Evolutionary conservation across 2,888 invertebrate genomes (phyloP).

Genomic region (Luperina nickerlii): DNA sequence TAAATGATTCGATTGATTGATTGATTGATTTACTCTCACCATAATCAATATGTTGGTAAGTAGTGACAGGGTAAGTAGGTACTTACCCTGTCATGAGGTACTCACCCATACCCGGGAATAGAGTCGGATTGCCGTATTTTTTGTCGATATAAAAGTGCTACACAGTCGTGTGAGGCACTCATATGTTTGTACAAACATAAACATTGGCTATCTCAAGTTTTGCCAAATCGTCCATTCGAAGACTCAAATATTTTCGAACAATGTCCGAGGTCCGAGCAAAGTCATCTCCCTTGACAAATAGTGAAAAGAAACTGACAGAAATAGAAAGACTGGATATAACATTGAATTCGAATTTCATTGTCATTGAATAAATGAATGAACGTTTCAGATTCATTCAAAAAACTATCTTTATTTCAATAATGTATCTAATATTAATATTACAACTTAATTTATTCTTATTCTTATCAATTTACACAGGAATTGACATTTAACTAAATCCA

Average conservation of each 20-base stretch:
- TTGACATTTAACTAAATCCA: background rate
- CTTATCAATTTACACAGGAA: background rate
- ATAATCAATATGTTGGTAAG: background rate
- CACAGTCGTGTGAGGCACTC: slow-evolving; percentile 50
- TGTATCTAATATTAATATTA: background rate
- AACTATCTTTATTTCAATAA: slow-evolving; percentile 18
- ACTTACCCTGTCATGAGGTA: background rate
- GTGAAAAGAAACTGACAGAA: slow-evolving; percentile 74
- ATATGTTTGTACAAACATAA: slow-evolving; percentile 65
- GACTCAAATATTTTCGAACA: slow-evolving; percentile 85
- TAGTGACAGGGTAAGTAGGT: too few relatives aligned
- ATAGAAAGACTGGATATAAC: slow-evolving; percentile 73
- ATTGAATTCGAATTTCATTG: slow-evolving; percentile 24
- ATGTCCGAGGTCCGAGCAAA: slow-evolving; percentile 84
- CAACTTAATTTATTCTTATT: background rate
- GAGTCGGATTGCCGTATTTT: background rate
- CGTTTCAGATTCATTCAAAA: background rate
- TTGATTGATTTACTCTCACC: too few relatives aligned
- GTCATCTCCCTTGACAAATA: slow-evolving; percentile 88
- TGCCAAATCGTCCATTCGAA: slow-evolving; percentile 73
- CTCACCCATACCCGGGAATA: background rate
- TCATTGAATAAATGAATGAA: slow-evolving; percentile 17
- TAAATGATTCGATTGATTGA: too few relatives aligned
- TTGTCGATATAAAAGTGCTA: background rate
- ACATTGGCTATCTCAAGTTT: slow-evolving; percentile 61